Conservation (phyloP, 2,113 vertebrate species). For the Xiphorhynchus elegans region DNA sequence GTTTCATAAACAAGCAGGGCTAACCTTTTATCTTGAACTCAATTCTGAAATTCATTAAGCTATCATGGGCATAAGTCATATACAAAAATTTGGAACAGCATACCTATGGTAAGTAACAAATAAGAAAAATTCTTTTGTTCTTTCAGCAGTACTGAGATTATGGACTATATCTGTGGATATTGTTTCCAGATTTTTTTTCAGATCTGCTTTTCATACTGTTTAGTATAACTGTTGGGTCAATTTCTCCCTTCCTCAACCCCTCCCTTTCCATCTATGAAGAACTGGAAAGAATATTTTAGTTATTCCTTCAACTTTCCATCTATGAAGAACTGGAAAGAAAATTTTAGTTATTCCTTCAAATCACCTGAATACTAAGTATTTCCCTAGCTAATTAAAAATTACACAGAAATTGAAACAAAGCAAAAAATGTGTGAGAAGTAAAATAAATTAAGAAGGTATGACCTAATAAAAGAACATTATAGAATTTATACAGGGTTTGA, state of each 20-base stretch:
- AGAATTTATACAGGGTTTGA: background rate
- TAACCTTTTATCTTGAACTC: background rate
- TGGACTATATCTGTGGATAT: background rate
- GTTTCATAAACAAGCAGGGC: background rate
- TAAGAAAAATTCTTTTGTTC: background rate
- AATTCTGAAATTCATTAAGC: background rate
- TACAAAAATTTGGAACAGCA: background rate
- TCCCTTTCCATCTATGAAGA: background rate
- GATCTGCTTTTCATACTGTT: fast-evolving
- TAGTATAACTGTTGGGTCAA: background rate
- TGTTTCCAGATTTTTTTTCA: background rate
- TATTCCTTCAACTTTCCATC: background rate
- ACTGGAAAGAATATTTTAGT: background rate
- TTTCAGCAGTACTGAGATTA: background rate
- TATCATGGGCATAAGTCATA: background rate
- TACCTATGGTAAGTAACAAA: background rate
- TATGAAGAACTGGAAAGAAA: background rate
- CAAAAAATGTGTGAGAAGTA: background rate
- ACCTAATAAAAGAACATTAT: fast-evolving
- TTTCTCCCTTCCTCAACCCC: background rate
- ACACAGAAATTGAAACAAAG: background rate
- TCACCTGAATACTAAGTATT: background rate
- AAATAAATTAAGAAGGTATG: background rate
- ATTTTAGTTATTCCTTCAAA: background rate
- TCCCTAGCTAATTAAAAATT: background rate